Evolutionary conservation across 1,140 invertebrate genomes (phyloP), one percentile per base, ranked within the genome.

Genomic region (Drosophila simulans): DNA sequence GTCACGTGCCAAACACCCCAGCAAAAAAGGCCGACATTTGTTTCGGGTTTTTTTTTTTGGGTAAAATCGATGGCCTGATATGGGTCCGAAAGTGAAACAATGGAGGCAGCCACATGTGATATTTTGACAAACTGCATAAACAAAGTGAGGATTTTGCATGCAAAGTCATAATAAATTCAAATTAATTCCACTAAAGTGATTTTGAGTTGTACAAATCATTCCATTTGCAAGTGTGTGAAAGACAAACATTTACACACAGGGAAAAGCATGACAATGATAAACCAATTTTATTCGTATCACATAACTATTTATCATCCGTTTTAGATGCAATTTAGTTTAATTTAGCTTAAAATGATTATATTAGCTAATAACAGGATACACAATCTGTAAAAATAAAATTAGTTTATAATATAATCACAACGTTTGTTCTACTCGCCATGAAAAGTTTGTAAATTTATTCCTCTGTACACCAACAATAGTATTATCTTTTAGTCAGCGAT

Each of bases 101-200:
- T 65, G 12, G n/a, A 66, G 20, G 45, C 60, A 40, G 60, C 60
- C 59, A 66, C 64, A 66, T 55, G 51, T 69, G 51, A 40, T 56
- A 69, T 69, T 70, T 70, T 70, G 42, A 69, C 35, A 56, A 56
- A 70, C 51, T 68, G 65, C 63, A 68, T 65, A 51, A 49, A 35
- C 63, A 34, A 17, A n/a, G 4, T 10, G 10, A 40, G 42, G 48
- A 69, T 39, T 54, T 10, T 46, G 37, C 51, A 45, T 72, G 49
- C 43, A 55, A 64, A 34, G 25, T 49, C 25, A 42, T 52, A 45
- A 64, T 64, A 54, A 76, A 58, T 57, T 66, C 25, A 45, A 49
- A 69, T 80, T 65, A 78, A 54, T 77, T 77, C 51, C 56, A 57
- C 31, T 20, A 49, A 42, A 74, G 34, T 69, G 52, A 62, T 52